A percentile compares a stretch with the other conserved stretches of the same genome.
Evolutionary conservation across 2,888 invertebrate genomes (phyloP).

Genomic region (Caenorhabditis sp.): DNA sequence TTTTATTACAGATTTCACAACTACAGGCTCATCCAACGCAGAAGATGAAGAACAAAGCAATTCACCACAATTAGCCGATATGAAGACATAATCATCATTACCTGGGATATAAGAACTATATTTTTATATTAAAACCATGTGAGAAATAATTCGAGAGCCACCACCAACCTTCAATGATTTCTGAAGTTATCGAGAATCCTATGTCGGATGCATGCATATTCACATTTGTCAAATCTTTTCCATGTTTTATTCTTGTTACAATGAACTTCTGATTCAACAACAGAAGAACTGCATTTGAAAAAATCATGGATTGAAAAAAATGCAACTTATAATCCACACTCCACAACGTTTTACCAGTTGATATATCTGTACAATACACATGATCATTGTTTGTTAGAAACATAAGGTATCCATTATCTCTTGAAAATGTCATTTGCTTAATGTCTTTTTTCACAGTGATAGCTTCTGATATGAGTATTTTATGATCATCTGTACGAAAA

Average conservation of each 20-base stretch:
- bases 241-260: constrained; percentile 43
- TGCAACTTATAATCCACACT: constrained; percentile 50
- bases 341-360: constrained; percentile 43
- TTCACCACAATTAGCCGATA: constrained; percentile 28
- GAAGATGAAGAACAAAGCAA: constrained; percentile 17
- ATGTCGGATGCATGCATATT: constrained; percentile 55
- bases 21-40: constrained; percentile 36
- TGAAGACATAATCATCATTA: constrained; percentile 25
- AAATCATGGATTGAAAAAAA: constrained; percentile 45
- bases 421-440: constrained; percentile 45
- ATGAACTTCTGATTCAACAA: constrained; percentile 46
- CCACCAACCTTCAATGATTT: constrained; percentile 30
- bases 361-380: constrained; percentile 35
- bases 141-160: background rate
- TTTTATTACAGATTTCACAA: constrained; percentile 27
- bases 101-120: no score
- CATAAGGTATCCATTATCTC: constrained; percentile 44
- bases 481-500: constrained; percentile 34
- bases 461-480: constrained; percentile 36
- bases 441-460: constrained; percentile 36
- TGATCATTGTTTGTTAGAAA: constrained; percentile 46
- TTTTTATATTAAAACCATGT: no score
- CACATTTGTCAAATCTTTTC: constrained; percentile 43
- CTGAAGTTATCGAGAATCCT: constrained; percentile 44
- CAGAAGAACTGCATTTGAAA: constrained; percentile 27